These are phyloP conservation scores for Drosophila suzukii DNA, from an alignment of 1,140 invertebrate genomes.

Conservation along the genomic window DNA sequence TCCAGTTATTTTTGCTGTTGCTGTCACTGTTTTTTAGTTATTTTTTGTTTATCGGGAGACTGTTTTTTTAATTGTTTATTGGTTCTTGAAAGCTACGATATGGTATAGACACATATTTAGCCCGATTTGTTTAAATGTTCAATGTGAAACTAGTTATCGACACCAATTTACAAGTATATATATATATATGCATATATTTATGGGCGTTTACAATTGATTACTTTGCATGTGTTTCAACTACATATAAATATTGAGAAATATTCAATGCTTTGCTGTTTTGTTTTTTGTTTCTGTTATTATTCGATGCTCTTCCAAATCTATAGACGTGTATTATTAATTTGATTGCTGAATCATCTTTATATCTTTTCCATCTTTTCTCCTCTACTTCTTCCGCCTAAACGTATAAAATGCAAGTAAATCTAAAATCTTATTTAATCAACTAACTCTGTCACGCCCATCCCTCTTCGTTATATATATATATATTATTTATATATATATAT, in stretches of 20 bases:
- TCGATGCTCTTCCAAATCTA: conserved; percentile 28
- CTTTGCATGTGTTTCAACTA: conserved; percentile 36
- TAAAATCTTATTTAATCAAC: conserved; percentile 72
- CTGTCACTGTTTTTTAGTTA: conserved; percentile 17
- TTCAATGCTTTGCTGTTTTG: conserved; percentile 7
- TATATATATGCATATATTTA: conserved; percentile 18
- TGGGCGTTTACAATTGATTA: conserved; percentile 33
- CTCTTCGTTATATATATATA: conserved; percentile 15
- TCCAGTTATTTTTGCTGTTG: conserved; percentile 13
- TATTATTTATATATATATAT: conserved; percentile 26
- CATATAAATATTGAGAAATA: conserved; percentile 36
- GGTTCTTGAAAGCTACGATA: conserved; percentile 25
- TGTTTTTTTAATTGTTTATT: conserved; percentile 1
- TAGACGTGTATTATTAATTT: conserved; percentile 10
- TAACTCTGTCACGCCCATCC: conserved; percentile 32
- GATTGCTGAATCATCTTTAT: conserved; percentile 17
- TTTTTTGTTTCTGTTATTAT: conserved; percentile 16
- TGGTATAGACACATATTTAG: conserved; percentile 29
- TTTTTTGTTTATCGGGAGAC: conserved; percentile 1
- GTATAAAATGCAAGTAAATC: conserved; percentile 76
- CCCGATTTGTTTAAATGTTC: conserved; percentile 16
- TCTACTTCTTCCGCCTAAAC: conserved; percentile 47
- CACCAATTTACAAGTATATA: conserved; percentile 21
- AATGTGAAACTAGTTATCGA: conserved; percentile 18
- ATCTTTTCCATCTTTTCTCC: conserved; percentile 9